phyloP scores from a whole-genome alignment of 2,888 invertebrate species.

The Hypselothyrea guttata region DNA sequence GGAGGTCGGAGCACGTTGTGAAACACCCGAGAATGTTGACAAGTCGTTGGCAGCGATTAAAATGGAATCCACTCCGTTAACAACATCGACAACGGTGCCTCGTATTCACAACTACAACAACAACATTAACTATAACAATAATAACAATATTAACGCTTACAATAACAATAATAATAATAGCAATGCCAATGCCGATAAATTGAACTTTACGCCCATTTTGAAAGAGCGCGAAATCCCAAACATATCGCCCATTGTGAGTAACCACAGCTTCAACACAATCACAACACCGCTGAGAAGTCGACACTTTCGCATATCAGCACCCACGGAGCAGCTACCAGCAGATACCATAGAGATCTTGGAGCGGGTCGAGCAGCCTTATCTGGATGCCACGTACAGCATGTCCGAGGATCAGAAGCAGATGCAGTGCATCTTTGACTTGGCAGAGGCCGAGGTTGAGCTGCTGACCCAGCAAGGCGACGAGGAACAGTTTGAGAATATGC shows the following conservation, averaged over 20 bases:
- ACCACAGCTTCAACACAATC: not conserved
- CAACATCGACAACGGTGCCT: slow-evolving; percentile 33
- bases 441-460: slow-evolving; percentile 76
- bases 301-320: slow-evolving; percentile 60
- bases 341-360: slow-evolving; percentile 74
- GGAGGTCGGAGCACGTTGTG: slow-evolving; percentile 55
- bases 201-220: slow-evolving; percentile 68
- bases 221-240: slow-evolving; percentile 65
- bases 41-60: slow-evolving; percentile 50
- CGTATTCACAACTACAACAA: slow-evolving; percentile 38
- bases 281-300: slow-evolving; percentile 29
- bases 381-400: slow-evolving; percentile 72
- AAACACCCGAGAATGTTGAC: slow-evolving; percentile 76
- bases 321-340: slow-evolving; percentile 20
- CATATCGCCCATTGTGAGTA: slow-evolving; percentile 77
- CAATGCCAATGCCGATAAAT: slow-evolving; percentile 37
- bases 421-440: slow-evolving; percentile 74
- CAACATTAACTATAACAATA: slow-evolving; percentile 17
- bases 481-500: slow-evolving; percentile 81
- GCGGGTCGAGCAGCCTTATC: slow-evolving; percentile 69
- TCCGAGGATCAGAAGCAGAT: slow-evolving; percentile 66
- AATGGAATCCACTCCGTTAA: slow-evolving; percentile 78
- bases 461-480: slow-evolving; percentile 78
- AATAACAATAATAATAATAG: slow-evolving; percentile 57
- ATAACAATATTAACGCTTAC: slow-evolving; percentile 30